These are phyloP conservation scores for Oceanodroma tethys DNA, from an alignment of 2,113 vertebrate species.

Conservation along the genomic window DNA sequence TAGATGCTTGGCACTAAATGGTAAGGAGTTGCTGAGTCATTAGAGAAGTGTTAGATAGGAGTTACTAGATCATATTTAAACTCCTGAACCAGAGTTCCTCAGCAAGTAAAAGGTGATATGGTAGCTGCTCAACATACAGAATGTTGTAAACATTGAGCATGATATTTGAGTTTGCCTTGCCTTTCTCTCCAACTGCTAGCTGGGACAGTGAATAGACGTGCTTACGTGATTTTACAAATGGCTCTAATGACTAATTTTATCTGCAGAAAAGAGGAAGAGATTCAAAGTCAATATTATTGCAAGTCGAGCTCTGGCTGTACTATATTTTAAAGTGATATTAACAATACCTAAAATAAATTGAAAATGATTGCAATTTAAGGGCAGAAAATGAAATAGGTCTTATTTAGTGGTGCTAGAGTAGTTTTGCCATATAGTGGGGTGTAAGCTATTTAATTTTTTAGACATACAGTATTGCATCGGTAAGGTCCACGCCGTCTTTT, in stretches of 20 bases:
- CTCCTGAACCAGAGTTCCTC: not conserved
- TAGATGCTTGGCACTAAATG: not conserved
- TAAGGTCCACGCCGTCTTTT: not conserved
- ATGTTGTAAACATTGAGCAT: not conserved
- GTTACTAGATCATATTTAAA: not conserved
- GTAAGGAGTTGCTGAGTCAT: not conserved
- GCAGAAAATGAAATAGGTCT: not conserved
- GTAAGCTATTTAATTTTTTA: not conserved
- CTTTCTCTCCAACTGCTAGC: not conserved
- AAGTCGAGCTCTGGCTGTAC: not conserved
- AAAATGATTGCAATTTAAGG: not conserved
- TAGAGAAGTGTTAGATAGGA: not conserved
- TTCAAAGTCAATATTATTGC: not conserved
- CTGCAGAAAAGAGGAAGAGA: not conserved
- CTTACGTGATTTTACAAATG: not conserved
- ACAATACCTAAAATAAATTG: not conserved
- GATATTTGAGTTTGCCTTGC: not conserved
- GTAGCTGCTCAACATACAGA: not conserved
- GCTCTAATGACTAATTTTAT: not conserved
- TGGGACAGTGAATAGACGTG: not conserved
- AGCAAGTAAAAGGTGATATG: not conserved
- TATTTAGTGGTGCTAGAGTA: not conserved
- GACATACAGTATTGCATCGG: accelerated
- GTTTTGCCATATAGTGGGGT: not conserved
- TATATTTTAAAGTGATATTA: not conserved